Percentiles rank a stretch among this genome's conserved stretches.
Evolutionary conservation across 2,888 invertebrate genomes (phyloP).

Genomic region (Caenorhabditis parvicauda): DNA sequence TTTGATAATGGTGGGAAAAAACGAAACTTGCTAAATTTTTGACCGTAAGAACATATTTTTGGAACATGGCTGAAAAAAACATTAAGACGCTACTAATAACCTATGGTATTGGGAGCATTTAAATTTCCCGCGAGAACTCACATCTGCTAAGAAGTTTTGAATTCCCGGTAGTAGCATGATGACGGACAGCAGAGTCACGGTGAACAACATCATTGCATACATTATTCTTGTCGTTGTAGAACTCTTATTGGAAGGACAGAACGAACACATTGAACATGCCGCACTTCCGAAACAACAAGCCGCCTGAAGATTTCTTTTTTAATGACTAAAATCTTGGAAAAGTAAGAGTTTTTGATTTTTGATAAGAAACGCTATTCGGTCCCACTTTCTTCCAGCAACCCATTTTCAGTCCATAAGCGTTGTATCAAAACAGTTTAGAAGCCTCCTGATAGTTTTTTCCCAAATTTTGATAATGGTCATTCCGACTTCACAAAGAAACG

Average conservation of each 20-base stretch:
- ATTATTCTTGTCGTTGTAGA: slow-evolving; percentile 93
- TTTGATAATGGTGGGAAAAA: not conserved
- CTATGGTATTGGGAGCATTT: too few species aligned
- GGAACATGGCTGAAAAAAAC: too few species aligned
- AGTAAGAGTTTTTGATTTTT: too few species aligned
- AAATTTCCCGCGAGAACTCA: too few species aligned
- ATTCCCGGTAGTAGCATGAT: slow-evolving; percentile 87
- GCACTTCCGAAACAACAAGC: slow-evolving; percentile 96
- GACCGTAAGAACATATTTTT: not conserved
- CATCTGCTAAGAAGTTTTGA: slow-evolving; percentile 78
- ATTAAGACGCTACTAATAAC: too few species aligned
- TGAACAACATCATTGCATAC: slow-evolving; percentile 83
- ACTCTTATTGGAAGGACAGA: slow-evolving; percentile 92
- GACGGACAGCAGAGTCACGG: slow-evolving; percentile 84
- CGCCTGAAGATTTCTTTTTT: slow-evolving; percentile 70
- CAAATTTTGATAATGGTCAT: too few species aligned
- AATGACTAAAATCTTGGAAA: not conserved
- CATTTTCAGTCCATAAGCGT: too few species aligned
- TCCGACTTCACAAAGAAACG: too few species aligned
- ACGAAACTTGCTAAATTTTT: not conserved
- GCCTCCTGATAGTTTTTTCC: too few species aligned
- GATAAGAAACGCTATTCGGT: too few species aligned
- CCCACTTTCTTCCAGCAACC: too few species aligned
- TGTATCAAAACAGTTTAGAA: too few species aligned
- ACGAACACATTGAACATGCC: slow-evolving; percentile 90